Evolutionary conservation across 2,113 vertebrate species (phyloP), one percentile per base, ranked within the genome.

Genomic region (Centropus unirufus): DNA sequence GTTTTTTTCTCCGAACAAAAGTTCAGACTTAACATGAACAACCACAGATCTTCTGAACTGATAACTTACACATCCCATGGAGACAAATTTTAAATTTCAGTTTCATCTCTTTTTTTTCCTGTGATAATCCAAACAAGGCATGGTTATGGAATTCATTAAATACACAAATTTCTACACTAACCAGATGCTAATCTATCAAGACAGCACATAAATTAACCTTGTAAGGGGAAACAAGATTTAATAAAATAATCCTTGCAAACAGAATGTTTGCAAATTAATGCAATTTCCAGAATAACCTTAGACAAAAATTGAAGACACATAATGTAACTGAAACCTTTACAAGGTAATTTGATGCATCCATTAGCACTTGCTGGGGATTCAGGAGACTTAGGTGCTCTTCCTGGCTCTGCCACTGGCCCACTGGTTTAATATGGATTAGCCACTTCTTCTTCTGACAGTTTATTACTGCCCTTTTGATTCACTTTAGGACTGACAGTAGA

Each of bases 11-110:
- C 86, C 92, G 81, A 95, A 94, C 34, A 95, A 87, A 96, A 93
- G 85, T 93, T 95, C 70, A 97, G 66, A 70, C 34, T 78, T 86
- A 74, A 59, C 11, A 14, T 86, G 91, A 97, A 44, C 93, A 95
- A 90, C 40, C 90, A 19, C 72, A 90, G 77, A 66, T 79, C 77
- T 93, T 95, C 89, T 95, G 84, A 97, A 95, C 49, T 77, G 57
- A 93, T 92, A 83, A 51, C 54, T 78, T 77, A 91, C 94, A 69
- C 86, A 95, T 89, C n/a, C 59, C 89, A 89, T 85, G 27, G 78
- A 94, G 82, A 76, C 8, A 57, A 78, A 79, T 2, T 70, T 11
- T 52, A 66, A 44, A 79, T 83, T 79, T 77, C 55, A 47, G 19
- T 61, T 90, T 79, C 1, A 9, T 44, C 2, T 21, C 59, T 47